These are phyloP conservation scores for Hermaeophaga mercurialis DNA, from an alignment of 2,888 invertebrate genomes.

Conservation along the genomic window DNA sequence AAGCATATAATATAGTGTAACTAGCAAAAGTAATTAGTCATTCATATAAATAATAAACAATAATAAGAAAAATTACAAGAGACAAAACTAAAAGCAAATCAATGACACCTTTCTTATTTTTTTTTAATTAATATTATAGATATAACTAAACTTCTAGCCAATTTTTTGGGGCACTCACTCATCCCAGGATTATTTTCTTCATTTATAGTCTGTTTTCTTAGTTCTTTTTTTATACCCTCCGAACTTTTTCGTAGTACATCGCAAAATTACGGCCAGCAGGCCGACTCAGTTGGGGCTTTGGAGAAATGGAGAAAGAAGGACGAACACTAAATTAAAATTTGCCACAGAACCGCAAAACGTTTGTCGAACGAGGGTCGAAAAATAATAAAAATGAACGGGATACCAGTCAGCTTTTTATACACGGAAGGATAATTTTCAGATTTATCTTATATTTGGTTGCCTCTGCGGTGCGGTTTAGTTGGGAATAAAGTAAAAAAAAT, in stretches of 20 bases:
- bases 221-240: too few species aligned
- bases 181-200: too few species aligned
- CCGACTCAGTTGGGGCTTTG: not conserved
- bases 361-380: slow-evolving; percentile 27
- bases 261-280: not conserved
- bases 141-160: too few species aligned
- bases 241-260: not conserved
- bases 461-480: not conserved
- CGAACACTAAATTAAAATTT: slow-evolving; percentile 23
- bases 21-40: too few species aligned
- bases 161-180: too few species aligned
- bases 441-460: slow-evolving; percentile 15
- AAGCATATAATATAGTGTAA: too few species aligned
- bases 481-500: not conserved
- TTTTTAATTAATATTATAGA: too few species aligned
- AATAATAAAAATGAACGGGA: slow-evolving; percentile 29
- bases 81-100: too few species aligned
- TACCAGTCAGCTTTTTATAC: slow-evolving; percentile 23
- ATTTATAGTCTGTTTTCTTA: too few species aligned
- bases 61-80: too few species aligned
- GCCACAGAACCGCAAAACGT: slow-evolving; percentile 23
- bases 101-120: too few species aligned
- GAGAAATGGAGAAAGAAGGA: not conserved
- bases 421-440: slow-evolving; percentile 21
- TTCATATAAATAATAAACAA: too few species aligned